A percentile compares a stretch with the other conserved stretches of the same genome.
These are phyloP conservation scores for Gymnothorax reevesii DNA, from an alignment of 2,797 vertebrate genomes.

Conservation along the genomic window DNA sequence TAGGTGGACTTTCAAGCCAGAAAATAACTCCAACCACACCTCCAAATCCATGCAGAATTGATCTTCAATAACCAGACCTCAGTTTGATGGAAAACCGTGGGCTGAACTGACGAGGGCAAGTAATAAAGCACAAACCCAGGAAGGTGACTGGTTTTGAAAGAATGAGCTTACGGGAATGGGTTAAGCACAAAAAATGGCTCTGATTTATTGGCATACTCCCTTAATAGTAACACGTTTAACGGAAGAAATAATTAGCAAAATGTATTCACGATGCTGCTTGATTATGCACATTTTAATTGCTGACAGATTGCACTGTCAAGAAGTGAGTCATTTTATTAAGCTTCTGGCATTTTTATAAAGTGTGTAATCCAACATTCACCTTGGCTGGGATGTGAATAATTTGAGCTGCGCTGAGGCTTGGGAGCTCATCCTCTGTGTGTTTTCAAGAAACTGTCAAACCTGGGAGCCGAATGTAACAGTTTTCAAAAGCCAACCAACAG, in stretches of 20 bases:
- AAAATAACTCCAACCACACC: too few relatives aligned
- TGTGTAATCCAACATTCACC: constrained; percentile 1
- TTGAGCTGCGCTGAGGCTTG: not conserved
- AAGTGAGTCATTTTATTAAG: not conserved
- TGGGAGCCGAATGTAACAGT: not conserved
- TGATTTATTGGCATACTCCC: not conserved
- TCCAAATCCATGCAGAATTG: too few relatives aligned
- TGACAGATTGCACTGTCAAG: not conserved
- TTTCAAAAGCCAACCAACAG: constrained; percentile 2
- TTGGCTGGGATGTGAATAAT: not conserved
- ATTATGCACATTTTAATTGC: not conserved
- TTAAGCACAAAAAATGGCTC: not conserved
- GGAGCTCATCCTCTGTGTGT: not conserved
- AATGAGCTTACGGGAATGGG: too few relatives aligned
- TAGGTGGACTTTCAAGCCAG: too few relatives aligned
- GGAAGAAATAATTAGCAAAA: not conserved
- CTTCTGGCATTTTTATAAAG: not conserved
- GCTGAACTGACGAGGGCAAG: too few relatives aligned
- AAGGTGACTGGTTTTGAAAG: too few relatives aligned
- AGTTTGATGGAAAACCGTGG: too few relatives aligned
- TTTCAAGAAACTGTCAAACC: constrained; percentile 13
- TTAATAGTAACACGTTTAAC: not conserved
- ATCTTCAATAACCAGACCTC: too few relatives aligned
- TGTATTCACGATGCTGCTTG: not conserved
- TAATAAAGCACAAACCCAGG: too few relatives aligned